Conservation (phyloP, 2,113 vertebrate species). For the Barnardius zonarius region DNA sequence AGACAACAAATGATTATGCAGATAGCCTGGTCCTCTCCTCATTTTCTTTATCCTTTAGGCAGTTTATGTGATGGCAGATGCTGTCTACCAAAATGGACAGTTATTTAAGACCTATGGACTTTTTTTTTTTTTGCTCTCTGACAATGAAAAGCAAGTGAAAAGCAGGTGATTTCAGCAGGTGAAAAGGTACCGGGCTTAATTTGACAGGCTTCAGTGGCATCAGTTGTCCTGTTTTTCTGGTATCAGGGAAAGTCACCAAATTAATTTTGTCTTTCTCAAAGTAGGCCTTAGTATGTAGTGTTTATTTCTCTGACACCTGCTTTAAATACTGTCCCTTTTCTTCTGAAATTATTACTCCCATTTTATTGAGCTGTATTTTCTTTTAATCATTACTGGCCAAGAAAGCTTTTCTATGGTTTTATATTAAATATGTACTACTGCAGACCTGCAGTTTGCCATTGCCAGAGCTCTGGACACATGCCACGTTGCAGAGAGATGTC, state of each 20-base stretch:
- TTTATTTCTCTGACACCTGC: background rate
- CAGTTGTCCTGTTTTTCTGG: background rate
- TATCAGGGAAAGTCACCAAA: background rate
- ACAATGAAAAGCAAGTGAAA: background rate
- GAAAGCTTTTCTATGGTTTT: background rate
- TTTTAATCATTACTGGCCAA: background rate
- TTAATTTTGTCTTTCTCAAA: background rate
- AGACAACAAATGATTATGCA: background rate
- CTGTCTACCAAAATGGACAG: background rate
- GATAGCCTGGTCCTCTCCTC: accelerated
- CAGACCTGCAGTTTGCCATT: background rate
- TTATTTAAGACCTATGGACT: background rate
- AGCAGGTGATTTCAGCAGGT: background rate
- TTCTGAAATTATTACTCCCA: background rate
- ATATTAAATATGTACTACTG: background rate
- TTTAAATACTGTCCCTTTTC: background rate
- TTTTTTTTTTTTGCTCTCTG: background rate
- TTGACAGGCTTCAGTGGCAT: background rate
- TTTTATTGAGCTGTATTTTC: background rate
- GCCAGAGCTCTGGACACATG: background rate
- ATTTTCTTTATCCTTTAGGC: background rate
- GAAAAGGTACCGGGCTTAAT: background rate
- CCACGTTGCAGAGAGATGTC: background rate
- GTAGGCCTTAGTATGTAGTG: background rate
- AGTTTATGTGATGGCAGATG: background rate